phyloP scores from a whole-genome alignment of 2,113 vertebrate genomes.

The Saguinus imperator region DNA sequence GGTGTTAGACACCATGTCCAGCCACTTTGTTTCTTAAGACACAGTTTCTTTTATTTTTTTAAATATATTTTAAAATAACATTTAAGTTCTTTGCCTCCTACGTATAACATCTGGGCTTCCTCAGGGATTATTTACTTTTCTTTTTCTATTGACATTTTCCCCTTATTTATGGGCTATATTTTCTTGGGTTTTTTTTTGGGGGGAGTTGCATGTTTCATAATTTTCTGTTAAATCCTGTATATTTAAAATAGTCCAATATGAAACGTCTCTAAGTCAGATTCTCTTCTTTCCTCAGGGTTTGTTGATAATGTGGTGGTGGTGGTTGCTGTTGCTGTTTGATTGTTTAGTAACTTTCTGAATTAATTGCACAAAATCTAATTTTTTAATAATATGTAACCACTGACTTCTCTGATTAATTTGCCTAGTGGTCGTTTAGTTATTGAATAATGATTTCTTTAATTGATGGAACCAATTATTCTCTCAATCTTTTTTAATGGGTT shows the following conservation, averaged over 20 bases:
- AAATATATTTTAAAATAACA: background rate
- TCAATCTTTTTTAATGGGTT: background rate
- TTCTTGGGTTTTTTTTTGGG: background rate
- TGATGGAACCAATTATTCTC: background rate
- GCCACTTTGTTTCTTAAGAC: background rate
- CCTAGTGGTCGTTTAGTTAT: background rate
- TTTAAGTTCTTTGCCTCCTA: background rate
- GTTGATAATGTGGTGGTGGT: rapidly evolving
- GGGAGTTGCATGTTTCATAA: background rate
- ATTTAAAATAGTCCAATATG: background rate
- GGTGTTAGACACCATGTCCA: too few relatives aligned
- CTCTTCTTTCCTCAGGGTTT: background rate
- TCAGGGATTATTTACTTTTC: background rate
- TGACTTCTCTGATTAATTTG: background rate
- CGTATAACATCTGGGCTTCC: background rate
- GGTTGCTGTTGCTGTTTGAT: background rate
- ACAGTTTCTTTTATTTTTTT: background rate
- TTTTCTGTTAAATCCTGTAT: background rate
- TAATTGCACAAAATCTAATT: background rate
- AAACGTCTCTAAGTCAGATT: background rate
- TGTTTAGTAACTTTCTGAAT: background rate
- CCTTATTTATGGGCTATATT: background rate
- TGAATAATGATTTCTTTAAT: background rate
- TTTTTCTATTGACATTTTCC: background rate
- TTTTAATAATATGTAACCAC: background rate